Evolutionary conservation across 2,113 vertebrate species (phyloP).

Genomic region (Shinisaurus crocodilurus): DNA sequence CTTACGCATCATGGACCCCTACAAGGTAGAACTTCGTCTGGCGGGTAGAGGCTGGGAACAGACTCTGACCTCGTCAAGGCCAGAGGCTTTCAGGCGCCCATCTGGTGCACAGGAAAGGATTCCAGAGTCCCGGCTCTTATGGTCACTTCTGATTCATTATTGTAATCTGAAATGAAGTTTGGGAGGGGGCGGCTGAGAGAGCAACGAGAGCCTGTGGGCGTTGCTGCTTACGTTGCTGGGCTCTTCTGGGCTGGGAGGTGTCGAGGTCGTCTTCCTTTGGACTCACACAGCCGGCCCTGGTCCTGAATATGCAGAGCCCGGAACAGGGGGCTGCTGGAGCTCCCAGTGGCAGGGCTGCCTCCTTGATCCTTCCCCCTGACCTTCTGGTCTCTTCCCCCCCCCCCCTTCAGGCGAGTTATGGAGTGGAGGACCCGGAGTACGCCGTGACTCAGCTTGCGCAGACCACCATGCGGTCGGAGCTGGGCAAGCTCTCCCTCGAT

Average conservation of each 20-base stretch:
- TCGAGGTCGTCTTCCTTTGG: background rate
- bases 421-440: constrained; percentile 96
- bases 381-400: background rate
- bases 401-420: constrained; percentile 88
- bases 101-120: background rate
- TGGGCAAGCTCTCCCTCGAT: constrained; percentile 94
- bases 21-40: constrained; percentile 82
- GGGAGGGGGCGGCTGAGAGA: background rate
- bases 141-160: background rate
- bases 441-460: constrained; percentile 97
- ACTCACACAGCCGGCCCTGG: background rate
- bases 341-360: background rate
- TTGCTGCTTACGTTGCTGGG: background rate
- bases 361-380: background rate
- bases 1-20: constrained; percentile 92
- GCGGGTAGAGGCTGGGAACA: background rate
- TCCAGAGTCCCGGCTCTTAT: background rate
- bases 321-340: background rate
- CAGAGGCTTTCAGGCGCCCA: background rate
- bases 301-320: no score
- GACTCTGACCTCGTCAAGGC: background rate
- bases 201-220: accelerated
- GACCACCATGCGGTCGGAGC: constrained; percentile 97
- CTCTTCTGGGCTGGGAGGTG: background rate
- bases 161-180: no score